A percentile compares a stretch with the other conserved stretches of the same genome.
Conservation (phyloP, 1,140 invertebrate genomes). For the Charaxes varanes region DNA sequence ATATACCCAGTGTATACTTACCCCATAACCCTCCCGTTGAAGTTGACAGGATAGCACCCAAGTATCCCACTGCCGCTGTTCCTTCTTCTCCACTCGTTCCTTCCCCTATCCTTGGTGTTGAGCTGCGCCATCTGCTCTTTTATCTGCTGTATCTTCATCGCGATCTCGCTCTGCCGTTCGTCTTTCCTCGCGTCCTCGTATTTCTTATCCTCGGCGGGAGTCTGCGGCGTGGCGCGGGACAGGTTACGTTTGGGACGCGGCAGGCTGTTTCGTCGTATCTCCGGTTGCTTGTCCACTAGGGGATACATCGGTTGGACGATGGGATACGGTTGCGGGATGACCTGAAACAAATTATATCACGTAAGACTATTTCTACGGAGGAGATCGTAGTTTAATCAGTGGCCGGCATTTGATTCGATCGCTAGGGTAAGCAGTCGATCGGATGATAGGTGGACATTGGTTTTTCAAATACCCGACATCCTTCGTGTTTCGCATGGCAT, state of each 20-base stretch:
- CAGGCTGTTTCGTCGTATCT: conserved; percentile 15
- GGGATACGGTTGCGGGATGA: conserved; percentile 43
- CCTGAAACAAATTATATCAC: too few species aligned
- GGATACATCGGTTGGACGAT: conserved; percentile 43
- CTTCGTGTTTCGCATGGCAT: too few species aligned
- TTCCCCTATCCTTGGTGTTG: conserved; percentile 25
- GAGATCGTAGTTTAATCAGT: too few species aligned
- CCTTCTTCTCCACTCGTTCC: conserved; percentile 29
- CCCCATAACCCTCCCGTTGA: conserved; percentile 29
- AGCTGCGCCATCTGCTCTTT: conserved; percentile 46
- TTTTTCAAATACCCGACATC: too few species aligned
- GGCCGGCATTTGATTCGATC: too few species aligned
- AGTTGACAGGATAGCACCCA: conserved; percentile 37
- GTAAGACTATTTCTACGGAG: too few species aligned
- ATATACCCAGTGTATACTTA: too few species aligned
- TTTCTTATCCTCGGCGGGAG: conserved; percentile 22
- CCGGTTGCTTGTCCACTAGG: conserved; percentile 25
- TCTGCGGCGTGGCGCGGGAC: conserved; percentile 27
- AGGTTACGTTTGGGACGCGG: conserved; percentile 22
- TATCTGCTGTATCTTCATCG: conserved; percentile 49
- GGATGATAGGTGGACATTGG: too few species aligned
- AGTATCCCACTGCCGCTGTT: conserved; percentile 44
- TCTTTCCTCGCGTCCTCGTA: conserved; percentile 12
- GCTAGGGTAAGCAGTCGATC: too few species aligned
- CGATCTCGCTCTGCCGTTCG: conserved; percentile 30